Evolutionary conservation across 2,888 invertebrate species (phyloP).

Genomic region (Galeopsomyia nigrocyanea): DNA sequence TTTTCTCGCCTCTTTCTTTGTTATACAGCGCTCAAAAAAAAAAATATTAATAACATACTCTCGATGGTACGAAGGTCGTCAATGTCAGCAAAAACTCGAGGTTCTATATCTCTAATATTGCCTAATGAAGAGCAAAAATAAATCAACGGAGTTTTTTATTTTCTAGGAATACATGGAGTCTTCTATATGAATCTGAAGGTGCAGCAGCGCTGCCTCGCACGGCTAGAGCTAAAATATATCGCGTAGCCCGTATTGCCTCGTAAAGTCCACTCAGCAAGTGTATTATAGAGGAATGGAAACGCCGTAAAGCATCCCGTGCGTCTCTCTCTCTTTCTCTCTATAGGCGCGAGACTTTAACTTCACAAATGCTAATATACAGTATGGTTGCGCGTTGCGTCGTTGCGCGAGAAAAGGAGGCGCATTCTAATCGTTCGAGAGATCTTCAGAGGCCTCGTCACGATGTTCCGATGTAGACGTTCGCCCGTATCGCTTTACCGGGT

Average conservation of each 20-base stretch:
- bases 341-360: too few species aligned
- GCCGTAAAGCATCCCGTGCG: conserved; percentile 8
- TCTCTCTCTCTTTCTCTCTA: neutral
- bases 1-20: neutral
- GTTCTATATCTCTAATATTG: too few species aligned
- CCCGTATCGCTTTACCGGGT: conserved; percentile 29
- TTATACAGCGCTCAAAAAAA: conserved; percentile 3
- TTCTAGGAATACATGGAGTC: too few species aligned
- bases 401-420: neutral
- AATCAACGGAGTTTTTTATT: too few species aligned
- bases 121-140: too few species aligned
- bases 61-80: too few species aligned
- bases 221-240: conserved; percentile 21
- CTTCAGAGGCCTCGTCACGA: conserved; percentile 8
- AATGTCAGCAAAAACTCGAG: too few species aligned
- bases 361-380: conserved; percentile 16
- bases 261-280: conserved; percentile 31
- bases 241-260: conserved; percentile 12
- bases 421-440: conserved; percentile 34
- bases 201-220: too few species aligned
- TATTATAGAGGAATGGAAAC: conserved; percentile 10
- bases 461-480: neutral
- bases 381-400: neutral
- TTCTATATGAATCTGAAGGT: too few species aligned
- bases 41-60: too few species aligned